A percentile compares a stretch with the other conserved stretches of the same genome.
phyloP scores from a whole-genome alignment of 2,113 vertebrate species.

The Cochlearius cochlearius region DNA sequence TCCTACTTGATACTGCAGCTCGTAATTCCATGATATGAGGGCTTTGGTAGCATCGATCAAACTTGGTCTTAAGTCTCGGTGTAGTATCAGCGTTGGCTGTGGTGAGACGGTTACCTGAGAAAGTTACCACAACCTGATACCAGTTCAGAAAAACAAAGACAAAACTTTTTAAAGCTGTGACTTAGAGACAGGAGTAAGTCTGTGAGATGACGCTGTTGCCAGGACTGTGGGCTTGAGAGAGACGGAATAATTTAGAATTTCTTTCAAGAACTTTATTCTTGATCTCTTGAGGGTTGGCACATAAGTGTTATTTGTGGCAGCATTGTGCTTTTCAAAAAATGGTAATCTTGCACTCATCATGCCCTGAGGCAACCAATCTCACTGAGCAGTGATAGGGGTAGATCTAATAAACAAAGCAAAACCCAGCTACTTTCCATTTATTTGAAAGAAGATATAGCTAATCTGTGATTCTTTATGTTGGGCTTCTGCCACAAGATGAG shows the following conservation, averaged over 20 bases:
- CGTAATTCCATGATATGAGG: accelerated
- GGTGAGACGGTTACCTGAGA: not conserved
- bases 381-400: not conserved
- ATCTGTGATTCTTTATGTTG: conserved; percentile 42
- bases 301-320: not conserved
- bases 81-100: accelerated
- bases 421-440: not conserved
- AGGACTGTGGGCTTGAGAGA: not conserved
- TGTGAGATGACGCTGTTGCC: not conserved
- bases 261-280: not conserved
- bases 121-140: not conserved
- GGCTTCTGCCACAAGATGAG: conserved; percentile 27
- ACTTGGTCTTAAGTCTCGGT: not conserved
- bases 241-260: not conserved
- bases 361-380: conserved; percentile 5
- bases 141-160: not conserved
- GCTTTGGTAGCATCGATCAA: not conserved
- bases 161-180: not conserved
- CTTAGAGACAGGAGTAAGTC: not conserved
- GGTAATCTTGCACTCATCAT: not conserved
- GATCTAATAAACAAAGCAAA: conserved; percentile 42
- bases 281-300: not conserved
- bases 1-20: not conserved
- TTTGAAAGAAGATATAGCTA: conserved; percentile 30
- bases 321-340: not conserved